phyloP scores from a whole-genome alignment of 1,140 invertebrate species.

The Mesaphorura yosii region DNA sequence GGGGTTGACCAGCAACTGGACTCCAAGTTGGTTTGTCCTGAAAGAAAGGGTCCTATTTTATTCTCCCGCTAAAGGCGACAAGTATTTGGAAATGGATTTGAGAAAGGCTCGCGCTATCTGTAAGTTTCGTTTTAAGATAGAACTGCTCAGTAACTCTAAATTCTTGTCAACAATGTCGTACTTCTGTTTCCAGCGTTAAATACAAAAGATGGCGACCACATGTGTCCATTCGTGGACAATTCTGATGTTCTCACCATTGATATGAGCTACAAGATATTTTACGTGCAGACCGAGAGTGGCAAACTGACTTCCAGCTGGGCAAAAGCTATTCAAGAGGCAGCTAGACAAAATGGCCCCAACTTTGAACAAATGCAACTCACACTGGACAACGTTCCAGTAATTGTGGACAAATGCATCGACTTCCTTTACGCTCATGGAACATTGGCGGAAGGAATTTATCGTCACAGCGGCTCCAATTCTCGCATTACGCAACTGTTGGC shows the following conservation, averaged over 20 bases:
- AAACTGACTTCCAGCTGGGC: conserved; percentile 45
- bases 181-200: conserved; percentile 13
- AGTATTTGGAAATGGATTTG: conserved; percentile 54
- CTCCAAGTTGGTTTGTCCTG: conserved; percentile 62
- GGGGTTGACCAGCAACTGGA: conserved; percentile 57
- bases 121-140: conserved; percentile 37
- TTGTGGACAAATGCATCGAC: conserved; percentile 81
- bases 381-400: conserved; percentile 69
- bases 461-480: conserved; percentile 61
- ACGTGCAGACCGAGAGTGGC: conserved; percentile 51
- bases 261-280: conserved; percentile 34
- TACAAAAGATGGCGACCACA: conserved; percentile 20
- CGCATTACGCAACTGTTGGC: conserved; percentile 61
- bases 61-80: conserved; percentile 40
- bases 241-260: conserved; percentile 35
- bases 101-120: conserved; percentile 67
- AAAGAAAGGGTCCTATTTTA: conserved; percentile 57
- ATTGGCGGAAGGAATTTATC: conserved; percentile 73
- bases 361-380: conserved; percentile 74
- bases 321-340: conserved; percentile 56
- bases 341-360: conserved; percentile 59
- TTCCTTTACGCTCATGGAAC: conserved; percentile 73
- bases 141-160: no score
- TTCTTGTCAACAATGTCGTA: not conserved
- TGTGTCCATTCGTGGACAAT: conserved; percentile 32